phyloP scores from a whole-genome alignment of 2,113 vertebrate genomes.

The Sinocyclocheilus grahami region DNA sequence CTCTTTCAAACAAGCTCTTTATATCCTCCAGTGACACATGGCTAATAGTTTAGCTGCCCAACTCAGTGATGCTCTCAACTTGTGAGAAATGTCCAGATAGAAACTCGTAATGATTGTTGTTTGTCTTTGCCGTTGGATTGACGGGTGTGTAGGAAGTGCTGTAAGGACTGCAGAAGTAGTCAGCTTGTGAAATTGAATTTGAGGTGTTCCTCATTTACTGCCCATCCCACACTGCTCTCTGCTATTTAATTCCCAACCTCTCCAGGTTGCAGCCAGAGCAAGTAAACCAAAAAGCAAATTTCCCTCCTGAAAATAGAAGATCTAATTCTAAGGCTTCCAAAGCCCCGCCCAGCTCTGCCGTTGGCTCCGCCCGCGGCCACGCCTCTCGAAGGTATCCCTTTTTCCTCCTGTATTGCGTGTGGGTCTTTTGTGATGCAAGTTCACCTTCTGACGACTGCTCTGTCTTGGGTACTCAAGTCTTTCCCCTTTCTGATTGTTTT shows the following conservation, averaged over 20 bases:
- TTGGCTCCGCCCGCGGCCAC: slow-evolving; percentile 96
- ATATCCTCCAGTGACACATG: not conserved
- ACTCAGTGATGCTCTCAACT: not conserved
- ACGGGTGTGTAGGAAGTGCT: not conserved
- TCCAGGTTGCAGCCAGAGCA: slow-evolving; percentile 99
- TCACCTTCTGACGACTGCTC: not conserved
- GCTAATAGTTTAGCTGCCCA: not conserved
- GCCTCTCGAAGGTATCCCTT: slow-evolving; percentile 93
- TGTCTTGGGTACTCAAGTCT: slow-evolving; percentile 41
- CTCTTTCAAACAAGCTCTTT: not conserved
- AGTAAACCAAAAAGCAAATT: slow-evolving; percentile 98
- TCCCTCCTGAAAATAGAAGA: slow-evolving; percentile 98
- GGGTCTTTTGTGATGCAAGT: slow-evolving; percentile 39
- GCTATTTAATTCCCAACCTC: slow-evolving; percentile 77
- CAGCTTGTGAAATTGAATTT: slow-evolving; percentile 35
- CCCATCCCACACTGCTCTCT: slow-evolving; percentile 63
- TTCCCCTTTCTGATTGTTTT: slow-evolving; percentile 50
- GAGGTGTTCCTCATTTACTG: slow-evolving; percentile 18
- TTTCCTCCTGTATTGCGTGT: slow-evolving; percentile 61
- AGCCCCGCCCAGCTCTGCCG: slow-evolving; percentile 94
- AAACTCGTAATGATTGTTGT: not conserved
- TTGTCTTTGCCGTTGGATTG: not conserved
- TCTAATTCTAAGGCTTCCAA: slow-evolving; percentile 98
- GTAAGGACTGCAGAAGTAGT: slow-evolving; percentile 46
- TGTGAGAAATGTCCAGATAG: slow-evolving; percentile 9